Evolutionary conservation across 2,797 vertebrate species (phyloP).

Genomic region (Macrochelys suwanniensis): DNA sequence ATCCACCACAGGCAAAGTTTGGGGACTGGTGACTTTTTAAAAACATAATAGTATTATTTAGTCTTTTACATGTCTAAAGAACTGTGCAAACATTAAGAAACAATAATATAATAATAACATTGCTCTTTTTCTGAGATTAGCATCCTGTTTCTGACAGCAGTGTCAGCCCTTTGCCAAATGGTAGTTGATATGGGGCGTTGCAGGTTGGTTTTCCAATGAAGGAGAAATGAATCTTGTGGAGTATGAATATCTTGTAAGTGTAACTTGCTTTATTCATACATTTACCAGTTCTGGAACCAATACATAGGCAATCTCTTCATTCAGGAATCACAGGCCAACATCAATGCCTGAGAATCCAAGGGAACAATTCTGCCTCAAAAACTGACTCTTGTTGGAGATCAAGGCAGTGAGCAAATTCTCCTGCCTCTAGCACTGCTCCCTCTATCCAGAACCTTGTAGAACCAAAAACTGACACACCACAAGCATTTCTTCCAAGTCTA

Average conservation of each 20-base stretch:
- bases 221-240: not conserved
- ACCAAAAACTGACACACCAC: not conserved
- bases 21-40: not conserved
- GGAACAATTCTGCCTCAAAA: not conserved
- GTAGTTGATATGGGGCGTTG: not conserved
- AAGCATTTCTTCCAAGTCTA: too few species aligned
- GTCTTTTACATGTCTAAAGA: not conserved
- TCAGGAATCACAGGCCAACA: not conserved
- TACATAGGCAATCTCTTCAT: not conserved
- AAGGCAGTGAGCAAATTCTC: not conserved
- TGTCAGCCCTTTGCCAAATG: not conserved
- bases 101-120: not conserved
- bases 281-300: fast-evolving
- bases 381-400: not conserved
- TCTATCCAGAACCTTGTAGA: not conserved
- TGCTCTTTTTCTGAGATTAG: not conserved
- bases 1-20: not conserved
- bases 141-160: too few species aligned
- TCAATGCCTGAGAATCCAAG: not conserved
- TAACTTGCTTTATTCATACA: not conserved
- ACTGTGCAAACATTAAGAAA: not conserved
- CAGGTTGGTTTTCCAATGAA: not conserved
- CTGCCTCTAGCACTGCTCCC: not conserved
- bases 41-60: not conserved
- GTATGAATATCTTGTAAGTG: not conserved